Evolutionary conservation across 1,140 invertebrate species (phyloP), one percentile per base, ranked within the genome.

Genomic region (Drosophila athabasca): DNA sequence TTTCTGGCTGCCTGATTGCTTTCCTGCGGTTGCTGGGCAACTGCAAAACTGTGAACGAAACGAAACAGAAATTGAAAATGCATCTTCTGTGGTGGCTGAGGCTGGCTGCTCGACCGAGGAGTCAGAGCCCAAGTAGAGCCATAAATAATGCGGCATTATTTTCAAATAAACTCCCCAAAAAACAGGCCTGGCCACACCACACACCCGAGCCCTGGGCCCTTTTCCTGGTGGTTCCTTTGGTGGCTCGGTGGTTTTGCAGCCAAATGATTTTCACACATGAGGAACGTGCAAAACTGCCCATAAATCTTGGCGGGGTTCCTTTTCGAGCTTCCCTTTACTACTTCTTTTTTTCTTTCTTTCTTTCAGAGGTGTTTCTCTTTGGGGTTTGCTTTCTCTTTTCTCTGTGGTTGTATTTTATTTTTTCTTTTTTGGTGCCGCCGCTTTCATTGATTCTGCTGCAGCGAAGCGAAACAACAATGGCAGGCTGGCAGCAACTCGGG

Each of bases 181-280:
- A 74, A 74, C 57, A 49, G 51, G 51, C 65, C 45, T 43, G 43
- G 29, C 13, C 48, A 9, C 24, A 24, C 6, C 17, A 19, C 17
- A 19, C 1, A 19, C 17, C 17, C 17, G 17, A 19, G n/a, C n/a
- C n/a, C n/a, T n/a, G n/a, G 3, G 15, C 19, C 45, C 26, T 43
- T 22, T 46, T 22, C n/a, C 26, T 22, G 15, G 48, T 9, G 54
- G 45, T 45, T 65, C 24, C 24, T 5, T 24, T 4, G 24, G 24
- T 24, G 24, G 24, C 4, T 57, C 55, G 53, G 72, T 39, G 65
- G 53, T 66, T 55, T 66, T 52, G 74, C 78, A 74, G 69, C 70
- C 83, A 75, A 87, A 87, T 88, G 74, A 82, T 87, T 87, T 88
- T 88, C 82, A 87, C 83, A 87, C 82, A 88, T 88, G 82, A 87